phyloP scores from a whole-genome alignment of 2,797 vertebrate species.

The Sebastes wilsoni region DNA sequence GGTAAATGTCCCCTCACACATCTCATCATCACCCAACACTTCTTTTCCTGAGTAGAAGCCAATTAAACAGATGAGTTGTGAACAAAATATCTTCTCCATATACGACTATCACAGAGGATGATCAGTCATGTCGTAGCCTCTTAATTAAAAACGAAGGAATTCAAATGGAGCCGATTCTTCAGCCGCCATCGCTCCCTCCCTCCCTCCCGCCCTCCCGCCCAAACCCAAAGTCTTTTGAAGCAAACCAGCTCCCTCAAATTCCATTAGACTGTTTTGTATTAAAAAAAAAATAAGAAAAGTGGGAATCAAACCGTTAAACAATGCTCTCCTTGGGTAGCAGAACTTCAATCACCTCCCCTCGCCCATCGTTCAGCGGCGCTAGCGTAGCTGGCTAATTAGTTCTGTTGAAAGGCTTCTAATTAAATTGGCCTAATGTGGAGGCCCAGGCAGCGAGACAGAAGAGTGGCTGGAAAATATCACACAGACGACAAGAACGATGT shows the following conservation, averaged over 20 bases:
- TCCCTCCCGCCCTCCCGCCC: neutral
- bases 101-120: slow-evolving; percentile 37
- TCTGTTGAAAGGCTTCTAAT: slow-evolving; percentile 80
- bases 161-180: slow-evolving; percentile 40
- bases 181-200: neutral
- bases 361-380: slow-evolving; percentile 69
- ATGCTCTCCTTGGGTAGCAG: slow-evolving; percentile 66
- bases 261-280: slow-evolving; percentile 71
- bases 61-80: slow-evolving; percentile 33
- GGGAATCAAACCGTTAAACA: slow-evolving; percentile 70
- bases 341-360: slow-evolving; percentile 74
- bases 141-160: slow-evolving; percentile 53
- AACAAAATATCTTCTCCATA: slow-evolving; percentile 35
- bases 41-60: slow-evolving; percentile 20
- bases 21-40: neutral
- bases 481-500: neutral
- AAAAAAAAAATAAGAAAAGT: slow-evolving; percentile 25
- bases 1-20: slow-evolving; percentile 18
- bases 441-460: slow-evolving; percentile 30
- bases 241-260: slow-evolving; percentile 57
- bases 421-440: slow-evolving; percentile 79
- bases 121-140: slow-evolving; percentile 43
- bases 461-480: slow-evolving; percentile 26
- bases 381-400: slow-evolving; percentile 74
- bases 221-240: slow-evolving; percentile 27